Base-by-base conservation (phyloP, 2,797 vertebrate genomes). In the Bradypodion ventrale region DNA sequence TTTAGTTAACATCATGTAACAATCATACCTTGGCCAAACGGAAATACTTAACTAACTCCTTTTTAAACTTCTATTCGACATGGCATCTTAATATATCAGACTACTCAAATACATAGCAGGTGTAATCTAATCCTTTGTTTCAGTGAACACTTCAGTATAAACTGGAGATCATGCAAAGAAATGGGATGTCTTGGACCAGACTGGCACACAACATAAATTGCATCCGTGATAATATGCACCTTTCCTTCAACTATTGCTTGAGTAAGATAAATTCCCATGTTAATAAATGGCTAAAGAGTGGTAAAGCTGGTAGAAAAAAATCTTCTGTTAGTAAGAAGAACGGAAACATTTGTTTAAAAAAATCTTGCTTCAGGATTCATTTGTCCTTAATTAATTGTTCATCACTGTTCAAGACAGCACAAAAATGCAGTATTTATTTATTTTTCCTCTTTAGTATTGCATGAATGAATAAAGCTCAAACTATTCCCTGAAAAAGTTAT, bases 271-370 rank as follows among this genome's bases (percentile, higher is more conserved):
- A 96, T 96, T 96, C 94, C 96, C 96, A 96, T 94, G 96, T 97
- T 97, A 96, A 97, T 96, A 96, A 97, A 97, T 97, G 96, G 97
- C 97, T 96, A 97, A 98, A 95, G 98, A 97, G 96, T 97, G 97
- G 97, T 97, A 97, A 97, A 97, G 97, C 97, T 97, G 96, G 97
- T 98, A 98, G 96, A 98, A 98, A 98, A 97, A 97, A 97, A 96
- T 97, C 95, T 97, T 97, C 74, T 93, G 92, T 96, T 97, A 96
- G 96, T 97, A 97, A 96, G 95, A 97, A 96, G 96, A 97, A 98
- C 97, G 92, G 95, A 97, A 96, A 97, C 95, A 95, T 96, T 96
- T 75, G 21, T 32, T 70, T 97, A 92, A 97, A 97, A 97, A 98
- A 96, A 95, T 94, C 94, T 95, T 96, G 95, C 95, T 95, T 96